Evolutionary conservation across 2,888 invertebrate genomes (phyloP), one percentile per base, ranked within the genome.

Genomic region (Agrilus biguttatus): DNA sequence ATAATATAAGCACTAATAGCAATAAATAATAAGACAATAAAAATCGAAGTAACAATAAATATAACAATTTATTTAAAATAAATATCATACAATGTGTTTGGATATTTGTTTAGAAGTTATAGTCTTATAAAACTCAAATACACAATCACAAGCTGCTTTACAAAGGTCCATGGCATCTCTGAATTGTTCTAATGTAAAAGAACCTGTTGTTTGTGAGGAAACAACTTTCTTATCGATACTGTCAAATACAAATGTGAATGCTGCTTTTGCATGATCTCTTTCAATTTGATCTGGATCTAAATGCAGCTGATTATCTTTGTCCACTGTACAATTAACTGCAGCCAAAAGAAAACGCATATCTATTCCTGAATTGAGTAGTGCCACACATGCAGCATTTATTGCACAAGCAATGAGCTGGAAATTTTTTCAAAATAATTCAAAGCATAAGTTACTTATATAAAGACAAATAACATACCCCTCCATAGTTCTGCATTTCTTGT

Each of bases 401-500:
- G 81, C 76, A 62, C 86, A 83, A 0, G 89, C 79, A 41, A 91
- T 67, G 2, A 89, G 61, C 87, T 83, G 63, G 47, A 68, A 63
- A n/a, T n/a, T n/a, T n/a, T n/a, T n/a, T n/a, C n/a, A n/a, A 21
- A 55, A 40, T 17, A 51, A 54, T 14, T 14, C 3, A 33, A 14
- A 37, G 7, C 21, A 21, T 3, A 17, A 17, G 5, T 3, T 21
- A 21, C 21, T 21, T 21, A 21, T 21, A 21, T 5, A 21, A 21
- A 21, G 7, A 5, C 5, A 21, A 8, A 41, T 13, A 28, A 28
- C 41, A 67, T 72, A 89, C 89, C 52, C 84, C 81, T 51, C 87
- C 86, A 60, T 70, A 75, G 64, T 90, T 80, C 59, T 92, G 87
- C 57, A 92, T 66, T 69, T 93, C 92, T 62, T 93, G 92, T 42